These are phyloP conservation scores for Podilymbus podiceps DNA, from an alignment of 2,113 vertebrate species.

Conservation along the genomic window DNA sequence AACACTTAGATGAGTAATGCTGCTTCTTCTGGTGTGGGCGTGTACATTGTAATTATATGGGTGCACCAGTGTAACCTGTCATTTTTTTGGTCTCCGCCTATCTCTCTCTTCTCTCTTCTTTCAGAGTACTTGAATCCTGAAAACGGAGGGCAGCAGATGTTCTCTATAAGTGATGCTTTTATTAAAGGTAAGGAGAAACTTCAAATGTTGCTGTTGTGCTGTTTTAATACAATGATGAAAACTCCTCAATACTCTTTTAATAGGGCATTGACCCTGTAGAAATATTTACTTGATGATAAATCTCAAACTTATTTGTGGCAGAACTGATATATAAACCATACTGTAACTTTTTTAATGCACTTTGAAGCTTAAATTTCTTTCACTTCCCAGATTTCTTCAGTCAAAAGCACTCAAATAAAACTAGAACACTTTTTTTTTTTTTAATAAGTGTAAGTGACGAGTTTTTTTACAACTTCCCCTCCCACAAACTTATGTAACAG, in stretches of 20 bases:
- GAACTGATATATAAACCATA: neutral
- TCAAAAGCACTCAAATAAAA: neutral
- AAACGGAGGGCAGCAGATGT: conserved; percentile 90
- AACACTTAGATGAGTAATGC: conserved; percentile 50
- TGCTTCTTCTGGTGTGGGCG: conserved; percentile 55
- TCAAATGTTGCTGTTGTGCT: neutral
- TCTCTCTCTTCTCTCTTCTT: conserved; percentile 61
- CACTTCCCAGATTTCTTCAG: neutral
- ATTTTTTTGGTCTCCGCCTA: conserved; percentile 56
- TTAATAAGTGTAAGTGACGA: neutral
- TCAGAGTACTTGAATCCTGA: conserved; percentile 90
- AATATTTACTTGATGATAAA: neutral
- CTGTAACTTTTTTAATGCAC: neutral
- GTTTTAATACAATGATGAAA: neutral
- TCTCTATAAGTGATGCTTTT: conserved; percentile 96
- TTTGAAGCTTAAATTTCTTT: neutral
- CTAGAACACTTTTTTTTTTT: neutral
- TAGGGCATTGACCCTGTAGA: neutral
- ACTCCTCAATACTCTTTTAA: neutral
- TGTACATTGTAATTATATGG: conserved; percentile 62
- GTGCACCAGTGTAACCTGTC: conserved; percentile 40
- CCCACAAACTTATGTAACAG: neutral
- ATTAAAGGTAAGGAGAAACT: conserved; percentile 87
- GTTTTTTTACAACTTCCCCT: neutral
- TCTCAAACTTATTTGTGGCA: neutral